phyloP scores from a whole-genome alignment of 2,888 invertebrate genomes.

The Beris chalybata region DNA sequence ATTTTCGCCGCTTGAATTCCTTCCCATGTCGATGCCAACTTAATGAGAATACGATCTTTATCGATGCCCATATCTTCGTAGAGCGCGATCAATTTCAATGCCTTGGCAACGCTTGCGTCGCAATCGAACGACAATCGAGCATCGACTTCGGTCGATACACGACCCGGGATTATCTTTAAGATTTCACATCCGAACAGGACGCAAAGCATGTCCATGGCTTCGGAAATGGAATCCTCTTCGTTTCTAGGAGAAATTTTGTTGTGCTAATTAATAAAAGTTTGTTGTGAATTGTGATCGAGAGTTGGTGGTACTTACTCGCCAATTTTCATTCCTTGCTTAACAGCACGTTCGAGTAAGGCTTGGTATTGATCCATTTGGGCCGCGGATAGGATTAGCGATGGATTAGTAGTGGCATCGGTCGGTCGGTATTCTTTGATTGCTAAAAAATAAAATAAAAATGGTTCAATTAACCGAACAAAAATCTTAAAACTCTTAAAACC shows the following conservation, averaged over 20 bases:
- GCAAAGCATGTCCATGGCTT: conserved; percentile 91
- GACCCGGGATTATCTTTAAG: conserved; percentile 93
- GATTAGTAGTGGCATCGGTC: conserved; percentile 99
- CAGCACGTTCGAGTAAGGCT: conserved; percentile 84
- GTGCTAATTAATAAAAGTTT: background rate
- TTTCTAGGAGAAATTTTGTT: conserved; percentile 57
- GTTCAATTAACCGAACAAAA: background rate
- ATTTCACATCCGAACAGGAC: conserved; percentile 97
- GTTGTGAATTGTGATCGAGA: background rate
- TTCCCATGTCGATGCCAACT: conserved; percentile 99
- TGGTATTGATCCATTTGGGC: conserved; percentile 93
- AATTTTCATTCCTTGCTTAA: conserved; percentile 76
- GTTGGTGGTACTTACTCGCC: conserved; percentile 61
- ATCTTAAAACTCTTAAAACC: too few species aligned
- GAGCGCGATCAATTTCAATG: conserved; percentile 81
- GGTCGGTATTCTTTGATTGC: conserved; percentile 97
- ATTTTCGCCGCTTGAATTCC: conserved; percentile 97
- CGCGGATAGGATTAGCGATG: conserved; percentile 93
- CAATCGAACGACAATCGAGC: conserved; percentile 84
- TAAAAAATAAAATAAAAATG: conserved; percentile 52
- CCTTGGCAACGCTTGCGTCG: conserved; percentile 87
- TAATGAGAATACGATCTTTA: conserved; percentile 94
- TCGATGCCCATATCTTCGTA: conserved; percentile 88
- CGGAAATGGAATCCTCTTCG: conserved; percentile 72
- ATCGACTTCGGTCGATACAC: conserved; percentile 59